phyloP scores from a whole-genome alignment of 2,888 invertebrate species.

The Pyrrhopygopsis socrates region DNA sequence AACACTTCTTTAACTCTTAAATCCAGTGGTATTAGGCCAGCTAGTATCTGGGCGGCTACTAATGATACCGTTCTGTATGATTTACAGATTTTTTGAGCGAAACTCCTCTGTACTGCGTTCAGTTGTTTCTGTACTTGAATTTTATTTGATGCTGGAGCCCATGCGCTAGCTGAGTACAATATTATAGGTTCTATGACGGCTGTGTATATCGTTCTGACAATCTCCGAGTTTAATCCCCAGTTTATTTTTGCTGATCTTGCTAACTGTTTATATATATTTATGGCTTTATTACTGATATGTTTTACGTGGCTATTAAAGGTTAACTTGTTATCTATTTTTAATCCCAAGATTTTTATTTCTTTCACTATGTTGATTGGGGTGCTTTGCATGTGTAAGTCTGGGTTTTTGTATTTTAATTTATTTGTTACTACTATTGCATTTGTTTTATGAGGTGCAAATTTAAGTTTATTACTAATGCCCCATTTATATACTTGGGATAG shows the following conservation, averaged over 20 bases:
- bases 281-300: too few species aligned
- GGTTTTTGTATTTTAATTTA: neutral
- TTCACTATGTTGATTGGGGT: neutral
- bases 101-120: neutral
- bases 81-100: neutral
- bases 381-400: neutral
- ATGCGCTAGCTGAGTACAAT: too few species aligned
- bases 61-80: neutral
- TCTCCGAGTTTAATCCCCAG: too few species aligned
- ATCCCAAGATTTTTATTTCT: neutral
- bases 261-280: too few species aligned
- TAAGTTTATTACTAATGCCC: neutral
- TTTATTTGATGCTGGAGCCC: too few species aligned
- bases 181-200: too few species aligned
- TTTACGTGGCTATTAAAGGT: too few species aligned
- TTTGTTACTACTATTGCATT: neutral
- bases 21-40: neutral
- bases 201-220: too few species aligned
- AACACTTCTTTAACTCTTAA: neutral
- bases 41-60: neutral
- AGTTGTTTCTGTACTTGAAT: too few species aligned
- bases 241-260: too few species aligned
- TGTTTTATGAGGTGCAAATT: neutral
- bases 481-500: neutral
- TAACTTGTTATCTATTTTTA: neutral